Base-by-base conservation (phyloP, 2,888 invertebrate genomes). In the Podabrus alpinus region DNA sequence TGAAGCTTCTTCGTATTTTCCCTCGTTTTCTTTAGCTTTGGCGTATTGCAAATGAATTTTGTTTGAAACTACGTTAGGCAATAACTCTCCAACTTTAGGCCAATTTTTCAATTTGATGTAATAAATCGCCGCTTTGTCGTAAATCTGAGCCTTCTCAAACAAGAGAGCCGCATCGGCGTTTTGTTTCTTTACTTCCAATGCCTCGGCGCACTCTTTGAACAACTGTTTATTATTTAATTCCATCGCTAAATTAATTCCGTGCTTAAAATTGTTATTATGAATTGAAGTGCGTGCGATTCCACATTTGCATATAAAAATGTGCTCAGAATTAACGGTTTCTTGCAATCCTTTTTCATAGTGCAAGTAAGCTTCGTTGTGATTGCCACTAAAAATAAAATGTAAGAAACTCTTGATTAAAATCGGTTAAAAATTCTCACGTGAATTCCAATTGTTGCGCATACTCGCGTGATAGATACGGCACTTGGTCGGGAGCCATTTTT, bases 41-140 rank as follows among this genome's bases (percentile, higher is more conserved):
- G 98, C 99, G 87, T 97, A 99, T 84, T 97, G 96, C 21, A 94
- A 90, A 86, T 97, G 96, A 79, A 99, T 94, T 88, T 97, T 97
- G 5, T 95, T 95, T 0, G 97, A 97, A 29, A 94, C 94, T 19
- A 99, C 94, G 84, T 96, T 92, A 0, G 95, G 93, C 61, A 99
- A 88, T 21, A 99, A 89, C 77, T 96, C 94, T 74, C 96, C 97
- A 9, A 88, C 96, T 91, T 98, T 98, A 11, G 91, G 91, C 98
- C 98, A 99, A 85, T 98, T 97, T 87, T 98, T 99, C 4, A 97
- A 90, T 82, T 95, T 94, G 70, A 99, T 97, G 84, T 97, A 98
- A 9, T 96, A 91, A 0, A 93, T 92, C 0, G 98, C 98, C 0
- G 99, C 98, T 86, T 95, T 95, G 83, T 99, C 98, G 75, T 92